Evolutionary conservation across 2,888 invertebrate genomes (phyloP), one percentile per base, ranked within the genome.

Genomic region (Tuta absoluta): DNA sequence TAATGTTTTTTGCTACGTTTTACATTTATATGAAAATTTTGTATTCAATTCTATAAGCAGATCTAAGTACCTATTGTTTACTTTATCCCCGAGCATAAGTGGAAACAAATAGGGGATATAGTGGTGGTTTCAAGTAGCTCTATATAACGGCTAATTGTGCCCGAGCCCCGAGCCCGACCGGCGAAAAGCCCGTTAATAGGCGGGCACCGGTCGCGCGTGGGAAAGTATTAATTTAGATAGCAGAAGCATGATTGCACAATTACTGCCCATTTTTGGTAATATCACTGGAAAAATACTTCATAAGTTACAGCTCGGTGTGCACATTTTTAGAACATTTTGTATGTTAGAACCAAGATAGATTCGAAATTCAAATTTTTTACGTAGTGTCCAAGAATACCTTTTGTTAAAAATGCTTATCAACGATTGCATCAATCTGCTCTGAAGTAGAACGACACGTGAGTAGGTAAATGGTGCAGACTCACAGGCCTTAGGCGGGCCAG

Each of bases 81-180:
- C 49, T 59, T 48, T 59, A 53, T 61, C 53, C 48, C 3, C 17
- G 59, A 45, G 41, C 64, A 71, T 75, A 71, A 75, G 68, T 65
- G 64, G 67, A 71, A 70, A 69, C 70, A 72, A 74, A 67, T 69
- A 71, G 66, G 67, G 64, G 71, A 67, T 71, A 72, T 71, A 74
- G 72, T 71, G 69, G 67, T 66, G 63, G 69, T 68, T 71, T 72
- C 72, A 73, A 73, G 71, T 70, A 69, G 67, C 65, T 62, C 65
- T 69, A 65, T 63, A 71, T 62, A 73, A 72, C 71, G 71, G 72
- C 74, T 81, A 80, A 80, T 81, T 78, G 79, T 73, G 68, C 70
- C 69, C 69, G 75, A 77, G n/a, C 28, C 5, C 28, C 28, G 28
- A 28, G 79, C 5, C 28, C 28, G 28, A 28, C 78, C 78, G 75